Evolutionary conservation across 30 jellyfish, hydroid and myxozoan genomes (phyloP).

Genomic region (Nemopilema nomurai): DNA sequence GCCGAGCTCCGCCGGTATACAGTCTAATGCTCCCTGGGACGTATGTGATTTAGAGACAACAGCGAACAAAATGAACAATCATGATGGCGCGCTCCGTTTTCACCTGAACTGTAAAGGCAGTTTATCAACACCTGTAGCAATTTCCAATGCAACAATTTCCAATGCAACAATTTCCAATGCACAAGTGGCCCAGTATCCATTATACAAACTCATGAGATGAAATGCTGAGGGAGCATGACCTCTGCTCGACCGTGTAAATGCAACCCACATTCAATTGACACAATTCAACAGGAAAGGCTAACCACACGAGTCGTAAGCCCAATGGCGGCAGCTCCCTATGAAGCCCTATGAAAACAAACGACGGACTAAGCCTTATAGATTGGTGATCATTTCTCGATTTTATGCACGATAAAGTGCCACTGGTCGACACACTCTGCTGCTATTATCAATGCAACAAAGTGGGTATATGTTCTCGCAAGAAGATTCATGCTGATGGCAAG

Average conservation of each 20-base stretch:
- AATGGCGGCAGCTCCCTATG: conserved; percentile 80
- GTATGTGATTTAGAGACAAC: too few relatives aligned
- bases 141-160: not conserved
- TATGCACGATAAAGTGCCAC: conserved; percentile 5
- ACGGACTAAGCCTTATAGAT: conserved; percentile 17
- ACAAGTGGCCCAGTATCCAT: not conserved
- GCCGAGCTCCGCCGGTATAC: too few relatives aligned
- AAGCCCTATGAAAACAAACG: conserved; percentile 30
- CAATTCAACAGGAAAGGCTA: conserved; percentile 56
- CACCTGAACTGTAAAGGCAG: not conserved
- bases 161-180: not conserved
- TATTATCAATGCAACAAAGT: not conserved
- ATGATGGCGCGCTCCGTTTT: not conserved
- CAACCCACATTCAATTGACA: conserved; percentile 32
- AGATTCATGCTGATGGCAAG: not conserved
- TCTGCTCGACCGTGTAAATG: conserved; percentile 13
- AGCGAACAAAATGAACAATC: too few relatives aligned
- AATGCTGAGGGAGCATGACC: conserved; percentile 20
- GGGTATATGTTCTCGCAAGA: not conserved
- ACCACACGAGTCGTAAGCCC: conserved; percentile 57
- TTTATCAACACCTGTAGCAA: not conserved
- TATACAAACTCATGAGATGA: not conserved
- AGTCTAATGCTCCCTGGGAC: too few relatives aligned
- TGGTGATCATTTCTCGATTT: conserved; percentile 23
- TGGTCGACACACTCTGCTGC: not conserved